Evolutionary conservation across 2,797 vertebrate species (phyloP), one percentile per base, ranked within the genome.

Genomic region (Galaxias olidus): DNA sequence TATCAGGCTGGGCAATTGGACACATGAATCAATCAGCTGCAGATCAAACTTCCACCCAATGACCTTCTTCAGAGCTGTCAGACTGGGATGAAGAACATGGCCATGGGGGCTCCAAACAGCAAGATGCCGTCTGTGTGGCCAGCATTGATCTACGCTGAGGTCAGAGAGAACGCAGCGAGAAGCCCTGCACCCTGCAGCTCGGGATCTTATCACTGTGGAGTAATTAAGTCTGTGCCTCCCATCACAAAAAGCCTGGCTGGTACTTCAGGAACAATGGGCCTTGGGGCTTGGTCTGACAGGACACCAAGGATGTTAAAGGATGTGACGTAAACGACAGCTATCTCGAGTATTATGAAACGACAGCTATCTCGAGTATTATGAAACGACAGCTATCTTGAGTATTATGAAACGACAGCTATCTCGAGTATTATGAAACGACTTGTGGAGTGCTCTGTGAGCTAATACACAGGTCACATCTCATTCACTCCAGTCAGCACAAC

Each of bases 41-140:
- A 14, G 57, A 72, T 79, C 66, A 75, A 75, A 84, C 78, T 74
- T 61, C 52, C 7, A 61, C 58, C 71, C 56, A 82, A 69, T 63
- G 76, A 77, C 81, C 66, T 63, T 74, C 69, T 72, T 81, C 73
- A 77, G 59, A 81, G 81, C 77, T 82, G 76, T 77, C 63, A 50
- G 41, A 51, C 54, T 53, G 13, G 2, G 65, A 68, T 42, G 61
- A 70, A 73, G 69, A 83, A 77, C 75, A 73, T 15, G 55, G 48
- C 69, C 13, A 51, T 41, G 7, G 42, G 42, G 60, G 65, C 45
- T 55, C 61, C 63, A 59, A 51, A 30, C 61, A 48, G 66, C 59
- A 20, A 59, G 63, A 71, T 9, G 30, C 55, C 17, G 64, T 51
- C 65, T 12, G n/a, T 61, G 10, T 42, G 61, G 71, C 53, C 70